These are phyloP conservation scores for Ornithoptera priamus DNA, from an alignment of 2,888 invertebrate genomes.

Conservation along the genomic window DNA sequence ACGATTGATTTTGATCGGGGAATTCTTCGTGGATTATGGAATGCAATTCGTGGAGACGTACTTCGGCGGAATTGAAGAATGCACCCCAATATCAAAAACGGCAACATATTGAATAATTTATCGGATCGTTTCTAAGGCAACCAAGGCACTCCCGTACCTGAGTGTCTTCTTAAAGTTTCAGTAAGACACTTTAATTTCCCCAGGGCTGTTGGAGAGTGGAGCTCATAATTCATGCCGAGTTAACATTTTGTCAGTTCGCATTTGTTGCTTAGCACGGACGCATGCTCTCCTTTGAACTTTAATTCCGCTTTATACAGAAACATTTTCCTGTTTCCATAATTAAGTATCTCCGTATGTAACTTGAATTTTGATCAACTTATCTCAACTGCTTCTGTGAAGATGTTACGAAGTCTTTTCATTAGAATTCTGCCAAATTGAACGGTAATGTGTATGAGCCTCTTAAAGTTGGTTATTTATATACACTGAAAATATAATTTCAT, in stretches of 20 bases:
- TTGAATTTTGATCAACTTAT: constrained; percentile 46
- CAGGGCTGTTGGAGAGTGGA: constrained; percentile 55
- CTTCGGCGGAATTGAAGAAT: constrained; percentile 40
- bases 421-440: constrained; percentile 12
- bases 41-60: constrained; percentile 27
- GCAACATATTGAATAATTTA: constrained; percentile 61
- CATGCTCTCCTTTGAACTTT: constrained; percentile 62
- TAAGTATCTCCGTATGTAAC: constrained; percentile 41
- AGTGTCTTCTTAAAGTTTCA: constrained; percentile 71
- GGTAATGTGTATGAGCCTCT: constrained; percentile 6
- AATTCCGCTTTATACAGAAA: constrained; percentile 47
- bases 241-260: constrained; percentile 77
- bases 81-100: constrained; percentile 50
- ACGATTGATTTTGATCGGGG: constrained; percentile 24
- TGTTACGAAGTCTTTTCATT: constrained; percentile 11
- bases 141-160: constrained; percentile 58
- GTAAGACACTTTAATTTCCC: constrained; percentile 79
- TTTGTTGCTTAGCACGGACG: constrained; percentile 61
- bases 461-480: constrained; percentile 5
- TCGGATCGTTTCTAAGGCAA: constrained; percentile 52
- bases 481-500: neutral
- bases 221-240: constrained; percentile 77
- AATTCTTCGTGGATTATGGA: constrained; percentile 24
- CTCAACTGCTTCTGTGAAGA: constrained; percentile 23
- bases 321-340: constrained; percentile 52